Percentiles rank a stretch among this genome's conserved stretches.
Evolutionary conservation across 2,888 invertebrate genomes (phyloP).

Genomic region (Calameuta idolon): DNA sequence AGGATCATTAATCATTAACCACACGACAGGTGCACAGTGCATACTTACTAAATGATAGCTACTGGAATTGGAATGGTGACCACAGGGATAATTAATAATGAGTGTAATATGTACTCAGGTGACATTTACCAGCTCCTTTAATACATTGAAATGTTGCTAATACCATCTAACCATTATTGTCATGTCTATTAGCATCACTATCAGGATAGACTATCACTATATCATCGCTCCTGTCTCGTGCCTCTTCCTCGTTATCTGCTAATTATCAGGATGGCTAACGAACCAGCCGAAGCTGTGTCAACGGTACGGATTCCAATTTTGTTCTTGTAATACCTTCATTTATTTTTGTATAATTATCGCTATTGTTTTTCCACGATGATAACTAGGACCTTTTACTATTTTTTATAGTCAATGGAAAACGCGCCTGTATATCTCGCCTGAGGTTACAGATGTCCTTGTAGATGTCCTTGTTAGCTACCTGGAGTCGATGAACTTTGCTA

Average conservation of each 20-base stretch:
- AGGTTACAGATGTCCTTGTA: constrained; percentile 48
- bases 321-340: neutral
- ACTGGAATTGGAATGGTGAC: neutral
- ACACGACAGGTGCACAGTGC: neutral
- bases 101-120: neutral
- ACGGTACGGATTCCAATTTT: neutral
- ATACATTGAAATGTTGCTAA: neutral
- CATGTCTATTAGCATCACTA: neutral
- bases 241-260: neutral
- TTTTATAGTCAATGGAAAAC: neutral
- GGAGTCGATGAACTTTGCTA: constrained; percentile 49
- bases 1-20: neutral
- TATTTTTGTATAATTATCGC: neutral
- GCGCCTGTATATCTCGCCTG: constrained; percentile 52
- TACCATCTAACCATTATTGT: neutral
- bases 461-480: constrained; percentile 48
- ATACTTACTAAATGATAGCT: neutral
- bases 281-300: neutral
- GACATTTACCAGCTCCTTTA: neutral
- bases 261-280: neutral
- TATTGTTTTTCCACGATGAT: neutral
- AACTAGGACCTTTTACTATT: neutral
- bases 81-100: neutral
- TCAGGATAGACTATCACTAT: neutral
- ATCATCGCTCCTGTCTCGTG: neutral